phyloP scores from a whole-genome alignment of 2,888 invertebrate species.

The Cataglyphis albicans region DNA sequence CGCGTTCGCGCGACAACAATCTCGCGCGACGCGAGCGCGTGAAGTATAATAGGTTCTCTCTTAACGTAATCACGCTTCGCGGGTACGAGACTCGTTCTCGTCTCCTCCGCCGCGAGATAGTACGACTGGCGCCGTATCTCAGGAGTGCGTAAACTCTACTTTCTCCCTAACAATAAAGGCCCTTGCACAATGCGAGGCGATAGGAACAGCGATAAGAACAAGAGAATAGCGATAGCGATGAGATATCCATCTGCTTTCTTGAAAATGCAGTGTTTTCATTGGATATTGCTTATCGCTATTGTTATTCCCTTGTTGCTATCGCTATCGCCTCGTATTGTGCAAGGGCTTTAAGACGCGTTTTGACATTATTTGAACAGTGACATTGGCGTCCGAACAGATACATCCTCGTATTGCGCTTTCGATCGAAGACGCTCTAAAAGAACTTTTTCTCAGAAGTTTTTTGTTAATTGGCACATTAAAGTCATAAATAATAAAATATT shows the following conservation, averaged over 20 bases:
- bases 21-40: conserved; percentile 27
- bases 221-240: too few species aligned
- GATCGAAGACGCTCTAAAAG: neutral
- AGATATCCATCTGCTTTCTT: too few species aligned
- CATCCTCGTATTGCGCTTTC: neutral
- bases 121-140: conserved; percentile 42
- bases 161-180: neutral
- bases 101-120: conserved; percentile 33
- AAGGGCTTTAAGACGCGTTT: neutral
- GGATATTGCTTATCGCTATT: too few species aligned
- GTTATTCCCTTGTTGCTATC: too few species aligned
- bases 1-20: neutral
- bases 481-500: neutral
- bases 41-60: conserved; percentile 34
- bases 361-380: conserved; percentile 27
- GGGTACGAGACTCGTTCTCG: neutral
- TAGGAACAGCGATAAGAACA: too few species aligned
- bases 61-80: conserved; percentile 33
- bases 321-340: too few species aligned
- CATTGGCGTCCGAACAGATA: neutral
- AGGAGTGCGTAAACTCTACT: conserved; percentile 3
- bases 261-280: too few species aligned
- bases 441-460: neutral
- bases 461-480: neutral
- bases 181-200: too few species aligned